A percentile compares a stretch with the other conserved stretches of the same genome.
phyloP scores from a whole-genome alignment of 2,888 invertebrate genomes.

The Cryptocephalus primarius region DNA sequence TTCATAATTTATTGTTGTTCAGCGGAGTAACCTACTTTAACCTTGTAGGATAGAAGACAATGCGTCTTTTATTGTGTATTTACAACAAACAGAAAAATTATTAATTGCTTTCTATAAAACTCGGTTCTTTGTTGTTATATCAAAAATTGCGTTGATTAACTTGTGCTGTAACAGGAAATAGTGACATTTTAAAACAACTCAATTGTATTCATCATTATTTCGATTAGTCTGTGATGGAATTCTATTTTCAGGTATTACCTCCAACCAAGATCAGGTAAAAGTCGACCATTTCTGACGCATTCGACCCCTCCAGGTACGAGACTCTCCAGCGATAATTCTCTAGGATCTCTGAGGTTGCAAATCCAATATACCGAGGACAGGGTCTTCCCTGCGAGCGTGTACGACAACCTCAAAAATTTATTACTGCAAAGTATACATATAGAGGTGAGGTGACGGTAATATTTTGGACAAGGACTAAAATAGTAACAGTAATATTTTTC shows the following conservation, averaged over 20 bases:
- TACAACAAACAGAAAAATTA: too few relatives aligned
- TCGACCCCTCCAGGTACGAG: slow-evolving; percentile 67
- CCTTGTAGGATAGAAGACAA: slow-evolving; percentile 1
- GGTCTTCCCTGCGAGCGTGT: slow-evolving; percentile 75
- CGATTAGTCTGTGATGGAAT: too few relatives aligned
- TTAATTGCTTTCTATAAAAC: too few relatives aligned
- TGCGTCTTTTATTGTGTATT: background rate
- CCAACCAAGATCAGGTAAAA: slow-evolving; percentile 56
- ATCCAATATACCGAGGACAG: slow-evolving; percentile 83
- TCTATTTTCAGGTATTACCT: slow-evolving; percentile 56
- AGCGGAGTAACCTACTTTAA: slow-evolving; percentile 1
- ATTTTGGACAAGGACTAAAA: background rate
- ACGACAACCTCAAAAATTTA: slow-evolving; percentile 65
- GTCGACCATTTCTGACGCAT: slow-evolving; percentile 47
- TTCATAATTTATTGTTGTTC: too few relatives aligned
- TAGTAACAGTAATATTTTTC: background rate
- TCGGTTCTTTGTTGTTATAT: too few relatives aligned
- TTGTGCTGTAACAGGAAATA: too few relatives aligned
- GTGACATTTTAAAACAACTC: background rate
- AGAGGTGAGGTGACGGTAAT: slow-evolving; percentile 38
- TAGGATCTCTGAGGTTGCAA: slow-evolving; percentile 76
- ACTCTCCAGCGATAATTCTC: slow-evolving; percentile 51
- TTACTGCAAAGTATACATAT: slow-evolving; percentile 61
- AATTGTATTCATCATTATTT: background rate
- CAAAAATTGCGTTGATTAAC: too few relatives aligned